Evolutionary conservation across 2,888 invertebrate species (phyloP), one percentile per base, ranked within the genome.

Genomic region (Altica lythri): DNA sequence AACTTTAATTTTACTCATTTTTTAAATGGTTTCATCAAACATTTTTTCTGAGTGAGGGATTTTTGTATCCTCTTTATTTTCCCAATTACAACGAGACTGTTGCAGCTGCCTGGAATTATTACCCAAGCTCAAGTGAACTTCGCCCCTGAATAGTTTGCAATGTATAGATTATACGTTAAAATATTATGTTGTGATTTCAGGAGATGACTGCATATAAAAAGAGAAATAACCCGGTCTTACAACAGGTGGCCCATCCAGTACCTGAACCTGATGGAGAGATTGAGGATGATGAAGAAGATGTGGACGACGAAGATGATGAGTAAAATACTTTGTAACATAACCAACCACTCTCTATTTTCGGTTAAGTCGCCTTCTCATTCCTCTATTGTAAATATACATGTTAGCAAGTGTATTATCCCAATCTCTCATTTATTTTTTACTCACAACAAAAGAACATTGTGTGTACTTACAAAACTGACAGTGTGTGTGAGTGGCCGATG

Each of bases 151-250:
- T n/a, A n/a, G n/a, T n/a, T n/a, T n/a, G n/a, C n/a, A n/a, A n/a
- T n/a, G n/a, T n/a, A n/a, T n/a, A n/a, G n/a, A n/a, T n/a, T n/a
- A n/a, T n/a, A n/a, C n/a, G n/a, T n/a, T n/a, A n/a, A n/a, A n/a
- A n/a, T n/a, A n/a, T n/a, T 16, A 9, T 42, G 37, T 34, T 6
- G 12, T n/a, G 35, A 58, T 79, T 79, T 2, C 74, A 90, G 90
- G 90, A 91, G 80, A 89, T 90, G 88, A 88, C 89, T 58, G 90
- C 89, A 46, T 91, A 91, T 80, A 90, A 90, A 78, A 90, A 89
- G 78, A 86, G 86, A 53, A 80, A 80, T 63, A 80, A 79, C 44
- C 72, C 80, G 61, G 72, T 71, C 61, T 68, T 68, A 57, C 78
- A 75, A 63, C 75, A 75, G 65, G 81, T 75, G 62, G 75, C 75